Base-by-base conservation (phyloP, 2,888 invertebrate genomes). In the Aporophyla lueneburgensis region DNA sequence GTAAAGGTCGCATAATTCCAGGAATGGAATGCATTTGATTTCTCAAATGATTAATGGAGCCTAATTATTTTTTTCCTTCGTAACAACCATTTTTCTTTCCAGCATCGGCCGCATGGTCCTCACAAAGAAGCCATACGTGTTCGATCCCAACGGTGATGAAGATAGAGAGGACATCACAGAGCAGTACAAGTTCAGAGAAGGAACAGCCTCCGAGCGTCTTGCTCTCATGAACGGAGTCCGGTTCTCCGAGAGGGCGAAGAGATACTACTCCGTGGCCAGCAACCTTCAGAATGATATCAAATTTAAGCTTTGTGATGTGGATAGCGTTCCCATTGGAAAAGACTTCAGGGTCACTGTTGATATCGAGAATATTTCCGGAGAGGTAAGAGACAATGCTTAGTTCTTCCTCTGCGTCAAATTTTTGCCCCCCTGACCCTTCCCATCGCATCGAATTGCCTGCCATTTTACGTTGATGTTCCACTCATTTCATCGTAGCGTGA, bases 201-300 rank as follows among this genome's bases (percentile, higher is more conserved):
- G 98, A 21, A 97, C 97, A 0, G 96, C 97, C 21, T 98, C 97
- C 0, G 98, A 99, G 93, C 95, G 98, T 14, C 93, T 98, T 80
- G 97, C 98, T 2, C 96, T 98, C 49, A 97, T 97, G 93, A 98
- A 98, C 90, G 98, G 98, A 1, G 98, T 98, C 0, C 95, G 98
- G 21, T 97, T 97, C 86, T 97, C 97, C 0, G 97, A 97, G 88
- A 96, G 97, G 71, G 98, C 98, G 2, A 97, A 98, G 94, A 97
- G 97, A 83, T 98, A 97, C 89, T 97, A 97, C 89, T 94, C 97
- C 3, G 93, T 98, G n/a, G 97, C 97, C 0, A 96, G 96, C 76
- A 94, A 93, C n/a, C 91, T 95, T 0, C 93, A 97, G 46, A 97
- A 97, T 83, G 98, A 98, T 88, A 95, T 98, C 7, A 94, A 95